Base-by-base conservation (phyloP, 2,888 invertebrate species). In the Volucella bombylans region DNA sequence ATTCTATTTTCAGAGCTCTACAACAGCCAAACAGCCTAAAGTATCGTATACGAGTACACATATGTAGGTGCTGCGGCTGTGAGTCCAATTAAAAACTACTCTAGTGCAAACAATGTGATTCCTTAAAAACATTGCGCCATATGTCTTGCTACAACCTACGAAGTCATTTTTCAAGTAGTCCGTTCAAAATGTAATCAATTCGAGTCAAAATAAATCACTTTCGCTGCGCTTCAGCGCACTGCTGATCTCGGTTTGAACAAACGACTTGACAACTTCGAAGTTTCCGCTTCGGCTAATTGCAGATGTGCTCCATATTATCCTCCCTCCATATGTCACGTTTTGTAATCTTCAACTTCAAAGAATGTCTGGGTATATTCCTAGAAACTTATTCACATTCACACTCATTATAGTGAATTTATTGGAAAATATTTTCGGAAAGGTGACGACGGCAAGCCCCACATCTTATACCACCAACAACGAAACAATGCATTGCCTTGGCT, bases 291-390 rank as follows among this genome's bases (percentile, higher is more conserved):
- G n/a, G 11, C 41, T 65, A 41, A 52, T 65, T 18, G 23, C 50
- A 65, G 65, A 52, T 65, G 50, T 52, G n/a, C 3, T 62, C 15
- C 6, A 0, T 31, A 50, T 49, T 38, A 64, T 64, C 49, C 15
- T 38, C 39, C 2, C 8, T 64, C 12, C 11, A 18, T 15, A 50
- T 12, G 50, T 64, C 9, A 15, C 15, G 38, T 64, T 49, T 38
- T 49, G 15, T 64, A 31, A 15, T 12, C 64, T 15, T 41, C 12
- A 18, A 64, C 39, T 64, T 64, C n/a, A 52, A 52, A 52, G 50
- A 52, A 50, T 49, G 12, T 39, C 49, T 64, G 8, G 39, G 39
- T 39, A 6, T 41, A 6, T 41, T 65, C 52, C 52, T 39, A n/a
- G 18, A 41, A 65, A 52, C 9, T 9, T n/a, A 23, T 2, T 18